These are phyloP conservation scores for Stenolophus ochropezus DNA, from an alignment of 2,888 invertebrate species.

Conservation along the genomic window DNA sequence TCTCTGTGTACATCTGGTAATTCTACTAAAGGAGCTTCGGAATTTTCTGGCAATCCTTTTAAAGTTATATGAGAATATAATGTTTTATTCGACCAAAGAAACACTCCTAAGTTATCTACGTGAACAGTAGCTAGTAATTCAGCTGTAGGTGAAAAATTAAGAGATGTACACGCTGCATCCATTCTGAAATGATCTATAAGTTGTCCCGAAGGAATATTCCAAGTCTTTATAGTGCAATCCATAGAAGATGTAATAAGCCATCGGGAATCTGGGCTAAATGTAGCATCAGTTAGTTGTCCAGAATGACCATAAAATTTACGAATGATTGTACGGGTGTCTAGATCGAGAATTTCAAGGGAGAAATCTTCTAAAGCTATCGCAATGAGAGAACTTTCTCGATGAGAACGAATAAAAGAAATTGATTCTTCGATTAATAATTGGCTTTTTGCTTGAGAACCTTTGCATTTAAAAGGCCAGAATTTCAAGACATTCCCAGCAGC, in stretches of 20 bases:
- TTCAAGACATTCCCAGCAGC: conserved; percentile 89
- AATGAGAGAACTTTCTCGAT: conserved; percentile 86
- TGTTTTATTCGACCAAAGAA: conserved; percentile 94
- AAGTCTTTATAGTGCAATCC: conserved; percentile 92
- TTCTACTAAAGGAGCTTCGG: conserved; percentile 75
- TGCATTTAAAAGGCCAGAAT: conserved; percentile 90
- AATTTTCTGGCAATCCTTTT: conserved; percentile 79
- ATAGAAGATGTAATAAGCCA: conserved; percentile 93
- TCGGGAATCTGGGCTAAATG: conserved; percentile 90
- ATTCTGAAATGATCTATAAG: conserved; percentile 87
- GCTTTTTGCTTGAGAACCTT: conserved; percentile 74
- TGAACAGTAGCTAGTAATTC: conserved; percentile 94
- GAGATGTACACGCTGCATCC: conserved; percentile 87
- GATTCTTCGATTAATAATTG: conserved; percentile 79
- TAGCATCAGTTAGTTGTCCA: conserved; percentile 87
- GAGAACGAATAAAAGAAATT: conserved; percentile 81
- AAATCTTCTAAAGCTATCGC: conserved; percentile 88
- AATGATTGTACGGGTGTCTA: conserved; percentile 86
- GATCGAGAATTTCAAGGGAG: conserved; percentile 85
- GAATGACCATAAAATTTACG: conserved; percentile 88
- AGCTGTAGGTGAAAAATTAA: conserved; percentile 93
- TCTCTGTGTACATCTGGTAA: conserved; percentile 73
- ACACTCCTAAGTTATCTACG: conserved; percentile 90
- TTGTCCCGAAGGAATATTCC: conserved; percentile 93
- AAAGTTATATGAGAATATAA: conserved; percentile 88